Conservation (phyloP, 2,888 invertebrate species). For the Alviniconcha strummeri region DNA sequence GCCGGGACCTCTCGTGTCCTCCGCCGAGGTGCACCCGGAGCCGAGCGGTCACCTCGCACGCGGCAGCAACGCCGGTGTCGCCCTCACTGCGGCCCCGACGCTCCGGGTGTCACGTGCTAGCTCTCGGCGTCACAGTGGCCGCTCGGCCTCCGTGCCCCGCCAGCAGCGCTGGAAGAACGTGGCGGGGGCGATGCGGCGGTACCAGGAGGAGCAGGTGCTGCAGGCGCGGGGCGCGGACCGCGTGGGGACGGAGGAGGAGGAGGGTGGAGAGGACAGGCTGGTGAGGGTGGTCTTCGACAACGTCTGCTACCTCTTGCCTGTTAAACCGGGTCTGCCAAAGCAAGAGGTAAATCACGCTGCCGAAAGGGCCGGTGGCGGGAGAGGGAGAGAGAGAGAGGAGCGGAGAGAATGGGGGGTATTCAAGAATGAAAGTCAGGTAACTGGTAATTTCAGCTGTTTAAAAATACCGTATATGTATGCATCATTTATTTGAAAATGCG, state of each 20-base stretch:
- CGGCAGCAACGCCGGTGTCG: too few relatives aligned
- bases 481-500: background rate
- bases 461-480: background rate
- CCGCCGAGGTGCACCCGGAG: too few relatives aligned
- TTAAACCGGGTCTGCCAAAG: background rate
- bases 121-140: background rate
- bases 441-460: too few relatives aligned
- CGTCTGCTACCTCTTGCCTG: background rate
- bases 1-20: too few relatives aligned
- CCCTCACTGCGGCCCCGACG: background rate
- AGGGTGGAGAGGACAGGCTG: background rate
- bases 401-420: background rate
- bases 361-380: background rate
- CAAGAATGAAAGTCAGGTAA: too few relatives aligned
- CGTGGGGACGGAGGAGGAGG: background rate
- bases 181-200: background rate
- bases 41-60: too few relatives aligned
- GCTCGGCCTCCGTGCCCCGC: background rate
- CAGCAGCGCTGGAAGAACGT: conserved; percentile 8
- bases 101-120: conserved; percentile 15
- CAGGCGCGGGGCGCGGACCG: background rate
- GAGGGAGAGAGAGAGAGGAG: background rate
- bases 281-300: conserved; percentile 19
- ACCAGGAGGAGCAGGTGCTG: conserved; percentile 3
- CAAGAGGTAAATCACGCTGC: conserved; percentile 4